Conservation (phyloP, 2,797 vertebrate genomes). For the Arctocebus calabarensis region DNA sequence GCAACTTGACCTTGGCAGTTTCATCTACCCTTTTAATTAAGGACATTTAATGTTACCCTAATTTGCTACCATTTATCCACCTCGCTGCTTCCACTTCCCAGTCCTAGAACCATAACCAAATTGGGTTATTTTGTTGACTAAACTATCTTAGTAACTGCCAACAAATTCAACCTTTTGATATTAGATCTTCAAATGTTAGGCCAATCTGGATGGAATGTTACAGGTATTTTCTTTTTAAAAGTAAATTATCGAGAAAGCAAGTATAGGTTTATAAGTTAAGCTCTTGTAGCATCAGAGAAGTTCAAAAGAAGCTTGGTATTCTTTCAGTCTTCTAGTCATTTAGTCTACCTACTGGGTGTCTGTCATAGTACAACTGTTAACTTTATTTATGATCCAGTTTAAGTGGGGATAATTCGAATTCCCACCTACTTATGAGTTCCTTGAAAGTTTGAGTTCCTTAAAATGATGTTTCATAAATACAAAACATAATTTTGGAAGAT, state of each 20-base stretch:
- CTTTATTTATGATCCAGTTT: background rate
- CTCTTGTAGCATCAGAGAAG: background rate
- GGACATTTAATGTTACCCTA: constrained; percentile 48
- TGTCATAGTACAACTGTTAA: background rate
- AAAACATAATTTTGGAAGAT: background rate
- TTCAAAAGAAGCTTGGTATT: background rate
- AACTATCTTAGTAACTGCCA: constrained; percentile 37
- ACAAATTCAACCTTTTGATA: background rate
- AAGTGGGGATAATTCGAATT: background rate
- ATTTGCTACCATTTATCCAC: background rate
- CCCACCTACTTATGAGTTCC: background rate
- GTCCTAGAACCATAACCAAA: background rate
- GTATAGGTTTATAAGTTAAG: background rate
- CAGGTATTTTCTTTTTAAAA: background rate
- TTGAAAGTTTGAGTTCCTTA: constrained; percentile 13
- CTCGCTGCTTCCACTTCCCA: constrained; percentile 29
- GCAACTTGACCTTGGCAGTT: constrained; percentile 14
- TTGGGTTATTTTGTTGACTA: background rate
- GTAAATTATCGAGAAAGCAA: background rate
- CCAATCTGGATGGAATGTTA: background rate
- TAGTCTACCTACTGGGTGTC: background rate
- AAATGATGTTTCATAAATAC: background rate
- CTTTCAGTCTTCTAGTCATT: background rate
- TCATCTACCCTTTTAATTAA: constrained; percentile 48
- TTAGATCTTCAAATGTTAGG: background rate